Conservation (phyloP, 2,113 vertebrate species). For the Chauna torquata region DNA sequence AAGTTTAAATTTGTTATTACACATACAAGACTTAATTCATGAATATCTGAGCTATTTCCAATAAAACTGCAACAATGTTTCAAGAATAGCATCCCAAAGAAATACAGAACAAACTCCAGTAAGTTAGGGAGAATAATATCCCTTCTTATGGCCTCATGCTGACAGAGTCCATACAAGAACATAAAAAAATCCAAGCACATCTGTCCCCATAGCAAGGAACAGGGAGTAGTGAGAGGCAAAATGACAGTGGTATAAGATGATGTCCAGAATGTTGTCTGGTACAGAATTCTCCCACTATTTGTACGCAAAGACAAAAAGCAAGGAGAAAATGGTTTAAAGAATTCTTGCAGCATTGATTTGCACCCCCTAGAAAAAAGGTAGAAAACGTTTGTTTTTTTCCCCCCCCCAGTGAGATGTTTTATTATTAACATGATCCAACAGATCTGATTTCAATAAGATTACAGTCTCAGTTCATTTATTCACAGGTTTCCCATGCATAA, state of each 20-base stretch:
- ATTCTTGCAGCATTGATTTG: slow-evolving; percentile 30
- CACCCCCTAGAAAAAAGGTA: neutral
- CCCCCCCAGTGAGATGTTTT: neutral
- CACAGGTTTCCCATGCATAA: accelerated
- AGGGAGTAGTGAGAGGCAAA: slow-evolving; percentile 1
- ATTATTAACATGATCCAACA: neutral
- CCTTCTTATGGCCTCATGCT: neutral
- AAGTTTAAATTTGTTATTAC: slow-evolving; percentile 17
- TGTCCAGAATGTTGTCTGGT: slow-evolving; percentile 43
- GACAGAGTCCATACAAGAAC: neutral
- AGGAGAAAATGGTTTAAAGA: neutral
- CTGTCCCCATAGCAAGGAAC: slow-evolving; percentile 21
- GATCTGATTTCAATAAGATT: neutral
- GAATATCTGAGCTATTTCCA: neutral
- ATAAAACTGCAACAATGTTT: neutral
- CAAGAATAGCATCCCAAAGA: neutral
- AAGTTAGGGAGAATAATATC: neutral
- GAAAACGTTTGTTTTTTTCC: neutral
- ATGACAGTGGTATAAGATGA: neutral
- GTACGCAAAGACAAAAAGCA: neutral
- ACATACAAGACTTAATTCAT: neutral
- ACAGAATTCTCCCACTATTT: neutral
- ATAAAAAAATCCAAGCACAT: slow-evolving; percentile 62
- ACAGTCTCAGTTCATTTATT: neutral
- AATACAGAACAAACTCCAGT: neutral